Evolutionary conservation across 2,113 vertebrate genomes (phyloP).

Genomic region (Corythornis madagascariensis): DNA sequence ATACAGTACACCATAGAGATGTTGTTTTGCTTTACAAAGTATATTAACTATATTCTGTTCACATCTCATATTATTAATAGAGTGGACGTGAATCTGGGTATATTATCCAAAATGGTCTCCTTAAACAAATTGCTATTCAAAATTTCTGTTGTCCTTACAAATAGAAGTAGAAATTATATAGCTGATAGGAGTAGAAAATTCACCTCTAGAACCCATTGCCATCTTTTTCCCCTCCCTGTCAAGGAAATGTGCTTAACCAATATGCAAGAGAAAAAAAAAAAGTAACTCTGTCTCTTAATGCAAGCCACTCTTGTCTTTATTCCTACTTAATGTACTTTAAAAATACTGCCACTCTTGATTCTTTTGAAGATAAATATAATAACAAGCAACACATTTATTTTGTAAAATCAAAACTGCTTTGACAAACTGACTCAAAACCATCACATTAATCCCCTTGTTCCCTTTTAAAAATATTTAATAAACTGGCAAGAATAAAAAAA

Average conservation of each 20-base stretch:
- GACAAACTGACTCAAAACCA: background rate
- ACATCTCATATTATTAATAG: background rate
- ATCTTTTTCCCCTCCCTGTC: background rate
- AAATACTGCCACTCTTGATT: slow-evolving; percentile 22
- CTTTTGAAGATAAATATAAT: slow-evolving; percentile 13
- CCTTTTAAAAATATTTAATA: background rate
- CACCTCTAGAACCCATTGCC: background rate
- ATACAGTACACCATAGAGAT: background rate
- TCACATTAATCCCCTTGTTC: background rate
- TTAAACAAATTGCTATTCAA: background rate
- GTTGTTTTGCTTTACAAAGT: background rate
- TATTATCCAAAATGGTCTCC: background rate
- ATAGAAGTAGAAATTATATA: background rate
- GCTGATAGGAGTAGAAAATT: background rate
- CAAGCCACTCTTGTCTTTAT: slow-evolving; percentile 30
- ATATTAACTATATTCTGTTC: background rate
- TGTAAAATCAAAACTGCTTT: slow-evolving; percentile 9
- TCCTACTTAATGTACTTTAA: slow-evolving; percentile 21
- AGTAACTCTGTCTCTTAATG: background rate
- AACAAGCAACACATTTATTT: slow-evolving; percentile 33
- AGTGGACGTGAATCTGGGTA: background rate
- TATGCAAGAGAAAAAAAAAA: background rate
- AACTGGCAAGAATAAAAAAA: background rate
- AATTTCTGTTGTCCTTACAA: background rate
- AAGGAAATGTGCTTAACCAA: background rate